Conservation (phyloP, 2,113 vertebrate genomes). For the Silurus meridionalis region DNA sequence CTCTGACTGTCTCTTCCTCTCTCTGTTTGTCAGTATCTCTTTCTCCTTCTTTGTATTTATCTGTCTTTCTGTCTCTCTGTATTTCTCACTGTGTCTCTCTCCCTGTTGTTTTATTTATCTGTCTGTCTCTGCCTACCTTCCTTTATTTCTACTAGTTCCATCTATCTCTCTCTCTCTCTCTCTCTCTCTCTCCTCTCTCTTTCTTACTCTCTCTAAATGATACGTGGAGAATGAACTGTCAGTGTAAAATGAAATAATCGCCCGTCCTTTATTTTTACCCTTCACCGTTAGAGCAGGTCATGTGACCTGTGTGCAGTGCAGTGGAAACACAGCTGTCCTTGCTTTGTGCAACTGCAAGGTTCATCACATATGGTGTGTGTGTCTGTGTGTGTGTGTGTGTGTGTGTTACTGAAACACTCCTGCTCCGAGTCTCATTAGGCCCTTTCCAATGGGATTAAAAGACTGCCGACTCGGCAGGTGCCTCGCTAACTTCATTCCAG, state of each 20-base stretch:
- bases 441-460: conserved; percentile 69
- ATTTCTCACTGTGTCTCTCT: neutral
- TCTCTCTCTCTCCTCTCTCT: no score
- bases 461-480: conserved; percentile 74
- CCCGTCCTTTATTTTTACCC: neutral
- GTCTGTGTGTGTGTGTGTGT: conserved; percentile 25
- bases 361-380: neutral
- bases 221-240: no score
- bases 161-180: no score
- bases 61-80: neutral
- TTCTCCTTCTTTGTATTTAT: neutral
- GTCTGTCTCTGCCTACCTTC: no score
- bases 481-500: conserved; percentile 72
- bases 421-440: conserved; percentile 58
- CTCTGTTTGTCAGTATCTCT: neutral
- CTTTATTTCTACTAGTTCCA: no score
- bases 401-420: conserved; percentile 55
- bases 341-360: conserved; percentile 12
- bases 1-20: neutral
- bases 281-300: neutral
- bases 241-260: neutral
- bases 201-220: no score
- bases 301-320: conserved; percentile 24
- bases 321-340: neutral
- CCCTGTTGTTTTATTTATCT: no score